Evolutionary conservation across 2,888 invertebrate species (phyloP), one percentile per base, ranked within the genome.

Genomic region (Heterodera filipjevi): DNA sequence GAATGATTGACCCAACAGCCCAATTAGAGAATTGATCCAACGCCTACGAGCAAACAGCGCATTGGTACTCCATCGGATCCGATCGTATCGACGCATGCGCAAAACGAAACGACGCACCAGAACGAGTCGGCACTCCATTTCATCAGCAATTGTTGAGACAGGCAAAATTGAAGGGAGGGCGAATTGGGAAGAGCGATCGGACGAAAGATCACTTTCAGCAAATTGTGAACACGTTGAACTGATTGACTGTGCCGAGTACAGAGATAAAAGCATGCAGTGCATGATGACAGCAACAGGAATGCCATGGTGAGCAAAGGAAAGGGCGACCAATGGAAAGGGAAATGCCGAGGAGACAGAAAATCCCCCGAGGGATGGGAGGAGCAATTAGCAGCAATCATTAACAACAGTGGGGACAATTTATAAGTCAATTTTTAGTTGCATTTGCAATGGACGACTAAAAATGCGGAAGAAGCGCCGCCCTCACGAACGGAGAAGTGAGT

Each of bases 241-340:
- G 71, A 81, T 88, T 70, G 87, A 88, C 78, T 88, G 88, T 76
- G 85, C 84, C 8, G 88, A 86, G 71, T 88, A 87, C 68, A 85
- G 85, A 66, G 84, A 83, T 32, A 84, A 87, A 72, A 88, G 86
- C 75, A 88, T 87, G 86, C 84, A 82, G 22, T 88, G 88, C 79
- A 85, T 87, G 87, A 59, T 88, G 64, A 88, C 88, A 12, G 88
- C 88, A 16, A 87, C 88, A n/a, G 88, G 88, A 39, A 87, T 88
- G 87, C 85, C 86, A 27, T 88, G 75, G 75, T 64, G 44, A 74
- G 64, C 3, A 16, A 27, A 33, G 27, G 30, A 3, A 30, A 14
- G 53, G 39, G 53, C 53, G 6, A 53, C 6, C n/a, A 53, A 49
- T 22, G 6, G 22, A 53, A 22, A 53, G 19, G 53, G 22, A 64